Conservation (phyloP, 2,113 vertebrate species). For the Triplophysa tibetana region DNA sequence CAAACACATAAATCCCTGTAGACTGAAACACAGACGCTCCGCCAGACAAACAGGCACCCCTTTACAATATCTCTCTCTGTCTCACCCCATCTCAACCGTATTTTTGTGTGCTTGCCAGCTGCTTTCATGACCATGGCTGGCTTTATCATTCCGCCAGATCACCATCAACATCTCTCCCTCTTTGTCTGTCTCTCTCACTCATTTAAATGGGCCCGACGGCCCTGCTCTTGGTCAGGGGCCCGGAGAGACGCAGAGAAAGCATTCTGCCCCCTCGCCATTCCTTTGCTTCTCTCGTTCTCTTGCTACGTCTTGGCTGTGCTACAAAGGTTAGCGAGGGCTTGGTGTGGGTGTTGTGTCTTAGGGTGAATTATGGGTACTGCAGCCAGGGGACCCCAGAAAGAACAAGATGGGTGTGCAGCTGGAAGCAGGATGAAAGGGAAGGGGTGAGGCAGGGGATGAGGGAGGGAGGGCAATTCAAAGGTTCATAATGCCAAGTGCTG, state of each 20-base stretch:
- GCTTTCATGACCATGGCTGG: constrained; percentile 17
- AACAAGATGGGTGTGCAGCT: constrained; percentile 68
- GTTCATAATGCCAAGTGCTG: constrained; percentile 77
- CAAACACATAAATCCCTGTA: constrained; percentile 76
- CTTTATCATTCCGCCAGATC: constrained; percentile 56
- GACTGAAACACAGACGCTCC: constrained; percentile 65
- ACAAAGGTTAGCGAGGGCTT: constrained; percentile 74
- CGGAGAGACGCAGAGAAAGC: constrained; percentile 60
- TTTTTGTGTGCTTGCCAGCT: constrained; percentile 19
- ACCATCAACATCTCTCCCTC: constrained; percentile 53
- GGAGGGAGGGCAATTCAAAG: constrained; percentile 69
- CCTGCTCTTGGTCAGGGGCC: constrained; percentile 65
- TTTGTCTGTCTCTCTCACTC: constrained; percentile 53
- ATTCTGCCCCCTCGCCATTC: constrained; percentile 61
- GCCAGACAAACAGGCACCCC: constrained; percentile 69
- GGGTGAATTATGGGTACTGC: constrained; percentile 77
- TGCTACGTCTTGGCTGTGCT: constrained; percentile 67
- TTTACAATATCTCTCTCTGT: constrained; percentile 55
- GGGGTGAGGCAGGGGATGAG: constrained; percentile 48
- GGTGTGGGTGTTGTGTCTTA: constrained; percentile 73
- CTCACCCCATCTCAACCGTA: constrained; percentile 34
- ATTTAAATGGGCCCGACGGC: constrained; percentile 29
- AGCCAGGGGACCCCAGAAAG: constrained; percentile 75
- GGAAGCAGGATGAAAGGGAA: constrained; percentile 73
- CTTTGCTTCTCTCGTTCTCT: constrained; percentile 57